These are phyloP conservation scores for Lasioglossum vierecki DNA, from an alignment of 2,888 invertebrate species.

Conservation along the genomic window DNA sequence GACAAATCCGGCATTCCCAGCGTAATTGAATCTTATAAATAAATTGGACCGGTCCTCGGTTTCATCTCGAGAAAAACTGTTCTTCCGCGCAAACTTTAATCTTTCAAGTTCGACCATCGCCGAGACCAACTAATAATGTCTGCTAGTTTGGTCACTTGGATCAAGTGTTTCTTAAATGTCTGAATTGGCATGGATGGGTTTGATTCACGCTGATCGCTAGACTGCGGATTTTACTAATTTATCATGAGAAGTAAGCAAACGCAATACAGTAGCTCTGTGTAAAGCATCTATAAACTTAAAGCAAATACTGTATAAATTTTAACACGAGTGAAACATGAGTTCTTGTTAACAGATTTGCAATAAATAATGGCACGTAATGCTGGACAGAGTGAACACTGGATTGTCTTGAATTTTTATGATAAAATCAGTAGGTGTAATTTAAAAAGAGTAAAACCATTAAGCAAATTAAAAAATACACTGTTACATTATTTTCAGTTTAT, in stretches of 20 bases:
- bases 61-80: background rate
- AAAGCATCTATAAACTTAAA: background rate
- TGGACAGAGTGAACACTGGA: too few relatives aligned
- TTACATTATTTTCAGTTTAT: too few relatives aligned
- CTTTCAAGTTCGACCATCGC: background rate
- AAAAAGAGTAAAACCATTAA: too few relatives aligned
- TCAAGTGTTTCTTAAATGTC: background rate
- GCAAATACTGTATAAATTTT: background rate
- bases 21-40: conserved; percentile 12
- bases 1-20: background rate
- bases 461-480: too few relatives aligned
- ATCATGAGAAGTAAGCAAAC: too few relatives aligned
- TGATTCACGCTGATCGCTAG: too few relatives aligned
- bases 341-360: too few relatives aligned
- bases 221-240: too few relatives aligned
- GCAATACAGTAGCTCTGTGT: background rate
- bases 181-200: background rate
- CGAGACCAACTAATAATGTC: background rate
- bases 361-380: too few relatives aligned
- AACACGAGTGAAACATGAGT: too few relatives aligned
- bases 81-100: background rate
- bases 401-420: too few relatives aligned
- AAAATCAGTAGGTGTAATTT: too few relatives aligned
- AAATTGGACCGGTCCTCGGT: background rate
- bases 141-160: background rate